A percentile compares a stretch with the other conserved stretches of the same genome.
Evolutionary conservation across 2,113 vertebrate species (phyloP).

Genomic region (Etia nguti): DNA sequence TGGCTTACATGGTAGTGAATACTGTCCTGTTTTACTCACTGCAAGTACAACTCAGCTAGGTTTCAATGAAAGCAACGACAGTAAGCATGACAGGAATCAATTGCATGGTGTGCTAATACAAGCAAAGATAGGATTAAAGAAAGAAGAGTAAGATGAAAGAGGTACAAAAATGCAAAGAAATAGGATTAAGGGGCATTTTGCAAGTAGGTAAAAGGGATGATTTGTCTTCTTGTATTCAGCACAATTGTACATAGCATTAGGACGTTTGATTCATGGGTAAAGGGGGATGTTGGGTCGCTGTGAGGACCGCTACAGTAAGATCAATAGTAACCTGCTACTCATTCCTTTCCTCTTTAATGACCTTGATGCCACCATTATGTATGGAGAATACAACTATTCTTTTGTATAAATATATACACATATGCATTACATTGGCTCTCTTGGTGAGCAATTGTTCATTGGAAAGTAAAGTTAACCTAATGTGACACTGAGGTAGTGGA

Average conservation of each 20-base stretch:
- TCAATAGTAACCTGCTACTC: background rate
- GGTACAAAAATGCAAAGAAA: background rate
- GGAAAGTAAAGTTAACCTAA: background rate
- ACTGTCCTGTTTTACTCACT: background rate
- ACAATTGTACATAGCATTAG: background rate
- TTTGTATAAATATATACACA: conserved; percentile 30
- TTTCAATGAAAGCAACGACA: background rate
- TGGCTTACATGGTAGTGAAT: background rate
- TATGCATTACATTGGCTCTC: conserved; percentile 18
- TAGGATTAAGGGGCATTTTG: background rate
- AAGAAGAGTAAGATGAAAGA: background rate
- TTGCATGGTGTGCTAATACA: background rate
- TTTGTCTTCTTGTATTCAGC: background rate
- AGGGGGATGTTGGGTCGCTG: background rate
- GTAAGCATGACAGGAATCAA: background rate
- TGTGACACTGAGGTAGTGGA: background rate
- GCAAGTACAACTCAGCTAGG: background rate
- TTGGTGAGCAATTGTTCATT: background rate
- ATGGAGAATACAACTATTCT: background rate
- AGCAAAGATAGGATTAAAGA: conserved; percentile 2
- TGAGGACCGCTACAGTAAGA: background rate
- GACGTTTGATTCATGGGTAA: background rate
- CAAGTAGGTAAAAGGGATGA: background rate
- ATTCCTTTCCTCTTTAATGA: background rate
- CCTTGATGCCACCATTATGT: background rate